Percentiles rank a stretch among this genome's conserved stretches.
These are phyloP conservation scores for Clivina fossor DNA, from an alignment of 2,888 invertebrate species.

Conservation along the genomic window DNA sequence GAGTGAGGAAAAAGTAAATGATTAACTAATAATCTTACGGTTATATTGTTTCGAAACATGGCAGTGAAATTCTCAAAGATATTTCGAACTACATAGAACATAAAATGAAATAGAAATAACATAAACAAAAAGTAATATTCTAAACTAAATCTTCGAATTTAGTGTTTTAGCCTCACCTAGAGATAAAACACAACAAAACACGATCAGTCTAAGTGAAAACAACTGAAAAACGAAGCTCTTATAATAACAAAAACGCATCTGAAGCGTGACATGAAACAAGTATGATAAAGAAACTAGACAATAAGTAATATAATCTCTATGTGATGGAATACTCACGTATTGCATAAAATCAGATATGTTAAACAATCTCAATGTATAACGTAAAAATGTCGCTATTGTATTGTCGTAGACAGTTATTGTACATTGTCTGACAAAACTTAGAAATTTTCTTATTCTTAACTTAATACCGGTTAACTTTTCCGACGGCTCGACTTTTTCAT, in stretches of 20 bases:
- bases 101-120: background rate
- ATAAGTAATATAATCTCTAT: background rate
- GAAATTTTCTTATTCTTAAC: no score
- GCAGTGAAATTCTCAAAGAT: constrained; percentile 8
- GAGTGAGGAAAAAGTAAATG: no score
- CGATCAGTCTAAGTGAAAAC: no score
- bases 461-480: no score
- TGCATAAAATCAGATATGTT: background rate
- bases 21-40: no score
- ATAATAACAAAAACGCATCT: background rate
- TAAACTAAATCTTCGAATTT: constrained; percentile 3
- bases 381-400: constrained; percentile 17
- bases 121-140: background rate
- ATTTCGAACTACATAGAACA: constrained; percentile 7
- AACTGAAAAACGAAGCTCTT: constrained; percentile 1
- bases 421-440: constrained; percentile 11
- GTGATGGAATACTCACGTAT: constrained; percentile 17
- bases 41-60: constrained; percentile 9
- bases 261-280: constrained; percentile 3
- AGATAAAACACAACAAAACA: background rate
- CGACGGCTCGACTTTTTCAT: no score
- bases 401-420: constrained; percentile 2
- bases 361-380: constrained; percentile 1
- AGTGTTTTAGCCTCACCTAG: constrained; percentile 1
- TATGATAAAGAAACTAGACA: no score